phyloP scores from a whole-genome alignment of 2,888 invertebrate species.

The Metellina segmentata region DNA sequence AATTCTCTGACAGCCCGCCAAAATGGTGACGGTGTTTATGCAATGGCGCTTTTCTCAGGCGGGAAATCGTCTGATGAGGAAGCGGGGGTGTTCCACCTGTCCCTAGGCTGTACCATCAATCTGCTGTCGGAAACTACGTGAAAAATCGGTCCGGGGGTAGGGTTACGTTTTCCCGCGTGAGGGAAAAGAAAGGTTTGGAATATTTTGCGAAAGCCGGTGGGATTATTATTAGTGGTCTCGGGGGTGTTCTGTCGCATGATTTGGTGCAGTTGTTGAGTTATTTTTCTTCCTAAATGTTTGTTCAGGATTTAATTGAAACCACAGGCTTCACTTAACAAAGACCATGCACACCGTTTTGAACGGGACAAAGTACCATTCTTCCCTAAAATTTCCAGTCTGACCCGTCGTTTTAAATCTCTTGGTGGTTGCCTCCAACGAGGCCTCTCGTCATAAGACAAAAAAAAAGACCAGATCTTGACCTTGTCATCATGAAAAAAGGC shows the following conservation, averaged over 20 bases:
- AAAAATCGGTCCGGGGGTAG: conserved; percentile 38
- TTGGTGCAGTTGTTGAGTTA: too few species aligned
- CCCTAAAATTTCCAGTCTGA: too few species aligned
- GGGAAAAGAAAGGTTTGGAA: conserved; percentile 43
- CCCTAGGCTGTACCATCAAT: conserved; percentile 51
- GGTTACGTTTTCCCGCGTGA: conserved; percentile 41
- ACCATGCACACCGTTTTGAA: too few species aligned
- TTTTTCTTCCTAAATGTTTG: too few species aligned
- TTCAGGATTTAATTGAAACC: too few species aligned
- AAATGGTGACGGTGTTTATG: conserved; percentile 13
- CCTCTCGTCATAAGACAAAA: too few species aligned
- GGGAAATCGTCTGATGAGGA: not conserved
- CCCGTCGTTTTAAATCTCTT: too few species aligned
- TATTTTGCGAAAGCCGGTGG: not conserved
- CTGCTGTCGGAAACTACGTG: conserved; percentile 58
- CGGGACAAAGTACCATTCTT: too few species aligned
- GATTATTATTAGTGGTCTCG: not conserved
- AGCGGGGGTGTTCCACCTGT: conserved; percentile 53
- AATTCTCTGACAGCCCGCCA: conserved; percentile 10
- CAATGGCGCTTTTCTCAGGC: conserved; percentile 2
- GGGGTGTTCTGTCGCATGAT: not conserved
- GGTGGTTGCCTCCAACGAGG: too few species aligned
- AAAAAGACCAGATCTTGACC: too few species aligned
- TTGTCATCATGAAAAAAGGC: too few species aligned
- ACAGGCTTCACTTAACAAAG: too few species aligned